Conservation (phyloP, 1,140 invertebrate species). For the Anagrus nilaparvatae region DNA sequence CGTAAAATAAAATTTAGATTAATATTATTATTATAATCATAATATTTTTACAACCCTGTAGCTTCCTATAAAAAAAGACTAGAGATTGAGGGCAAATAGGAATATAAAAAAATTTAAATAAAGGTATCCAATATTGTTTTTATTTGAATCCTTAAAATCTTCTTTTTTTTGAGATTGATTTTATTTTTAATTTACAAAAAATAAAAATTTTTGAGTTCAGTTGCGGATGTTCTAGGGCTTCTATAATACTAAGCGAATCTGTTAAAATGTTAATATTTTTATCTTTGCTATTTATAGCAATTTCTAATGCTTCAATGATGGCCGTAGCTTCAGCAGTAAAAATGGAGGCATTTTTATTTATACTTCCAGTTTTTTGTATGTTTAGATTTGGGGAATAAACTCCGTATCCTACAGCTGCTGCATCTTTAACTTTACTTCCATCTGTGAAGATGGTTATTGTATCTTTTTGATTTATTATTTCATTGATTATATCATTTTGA, state of each 20-base stretch:
- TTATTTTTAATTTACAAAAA: conserved; percentile 1
- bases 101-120: background rate
- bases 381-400: background rate
- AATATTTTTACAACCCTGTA: no score
- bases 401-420: background rate
- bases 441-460: background rate
- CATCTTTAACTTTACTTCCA: background rate
- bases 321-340: background rate
- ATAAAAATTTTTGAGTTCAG: background rate
- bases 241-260: background rate
- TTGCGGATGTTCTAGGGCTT: background rate
- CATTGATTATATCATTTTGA: background rate
- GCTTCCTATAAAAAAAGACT: no score
- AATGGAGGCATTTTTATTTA: background rate
- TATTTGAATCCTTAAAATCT: background rate
- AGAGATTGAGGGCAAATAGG: no score
- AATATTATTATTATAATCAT: no score
- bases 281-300: background rate
- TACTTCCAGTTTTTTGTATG: background rate
- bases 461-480: background rate
- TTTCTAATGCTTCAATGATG: background rate
- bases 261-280: background rate
- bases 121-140: background rate
- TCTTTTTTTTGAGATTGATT: no score
- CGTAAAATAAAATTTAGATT: no score